Conservation (phyloP, 1,140 invertebrate genomes). For the Drosophila saltans region DNA sequence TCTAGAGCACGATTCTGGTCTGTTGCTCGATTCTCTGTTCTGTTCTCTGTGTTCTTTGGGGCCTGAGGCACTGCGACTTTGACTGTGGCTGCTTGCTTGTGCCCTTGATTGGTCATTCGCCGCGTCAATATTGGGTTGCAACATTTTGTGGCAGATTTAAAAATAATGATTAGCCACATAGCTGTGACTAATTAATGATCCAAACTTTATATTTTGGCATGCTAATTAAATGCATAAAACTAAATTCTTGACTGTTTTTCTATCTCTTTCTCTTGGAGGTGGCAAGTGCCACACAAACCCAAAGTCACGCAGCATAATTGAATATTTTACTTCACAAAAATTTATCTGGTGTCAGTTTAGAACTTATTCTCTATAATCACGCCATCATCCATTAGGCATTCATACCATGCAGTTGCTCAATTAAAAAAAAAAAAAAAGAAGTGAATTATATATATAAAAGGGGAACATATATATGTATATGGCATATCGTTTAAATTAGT, state of each 20-base stretch:
- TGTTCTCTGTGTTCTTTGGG: constrained; percentile 26
- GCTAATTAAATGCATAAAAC: constrained; percentile 63
- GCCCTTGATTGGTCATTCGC: constrained; percentile 49
- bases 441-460: background rate
- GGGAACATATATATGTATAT: background rate
- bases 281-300: constrained; percentile 25
- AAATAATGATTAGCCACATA: constrained; percentile 51
- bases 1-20: constrained; percentile 63
- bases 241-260: constrained; percentile 8
- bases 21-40: background rate
- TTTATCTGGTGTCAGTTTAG: constrained; percentile 9
- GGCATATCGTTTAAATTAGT: constrained; percentile 8
- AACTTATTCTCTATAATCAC: background rate
- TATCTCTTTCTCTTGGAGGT: constrained; percentile 2
- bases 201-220: constrained; percentile 46
- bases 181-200: constrained; percentile 73
- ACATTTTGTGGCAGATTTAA: constrained; percentile 52
- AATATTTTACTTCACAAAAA: background rate
- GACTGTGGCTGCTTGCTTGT: constrained; percentile 36
- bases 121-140: constrained; percentile 28
- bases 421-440: constrained; percentile 8
- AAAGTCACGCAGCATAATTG: constrained; percentile 22
- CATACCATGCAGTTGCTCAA: constrained; percentile 52
- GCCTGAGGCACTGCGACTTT: constrained; percentile 18
- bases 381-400: background rate